Evolutionary conservation across 2,888 invertebrate genomes (phyloP).

Genomic region (Deroplatys truncata): DNA sequence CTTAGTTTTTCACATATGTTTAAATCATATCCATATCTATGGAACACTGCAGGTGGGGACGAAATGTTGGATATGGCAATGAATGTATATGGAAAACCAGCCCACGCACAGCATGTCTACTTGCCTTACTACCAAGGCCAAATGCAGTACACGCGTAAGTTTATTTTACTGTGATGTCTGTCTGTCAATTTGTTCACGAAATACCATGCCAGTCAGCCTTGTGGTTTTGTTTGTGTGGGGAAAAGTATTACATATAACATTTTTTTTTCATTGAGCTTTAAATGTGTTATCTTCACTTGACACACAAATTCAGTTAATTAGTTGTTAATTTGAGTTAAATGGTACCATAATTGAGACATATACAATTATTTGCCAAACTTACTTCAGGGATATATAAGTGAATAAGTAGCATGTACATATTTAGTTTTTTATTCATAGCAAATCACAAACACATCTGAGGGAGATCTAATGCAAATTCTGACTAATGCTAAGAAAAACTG

Average conservation of each 20-base stretch:
- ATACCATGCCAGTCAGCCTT: not conserved
- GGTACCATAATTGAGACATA: too few relatives aligned
- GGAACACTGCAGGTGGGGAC: conserved; percentile 37
- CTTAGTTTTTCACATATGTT: not conserved
- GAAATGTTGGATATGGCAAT: conserved; percentile 38
- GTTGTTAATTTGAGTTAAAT: not conserved
- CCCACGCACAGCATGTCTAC: conserved; percentile 52
- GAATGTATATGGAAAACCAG: conserved; percentile 48
- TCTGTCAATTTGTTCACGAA: not conserved
- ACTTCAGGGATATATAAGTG: too few relatives aligned
- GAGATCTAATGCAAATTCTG: too few relatives aligned
- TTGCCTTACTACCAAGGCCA: conserved; percentile 52
- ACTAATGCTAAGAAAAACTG: too few relatives aligned
- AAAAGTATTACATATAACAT: not conserved
- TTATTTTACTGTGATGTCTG: not conserved
- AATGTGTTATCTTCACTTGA: not conserved
- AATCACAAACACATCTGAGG: too few relatives aligned
- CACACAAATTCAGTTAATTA: not conserved
- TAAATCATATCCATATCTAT: conserved; percentile 3
- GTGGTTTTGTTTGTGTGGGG: not conserved
- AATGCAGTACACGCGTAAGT: conserved; percentile 41
- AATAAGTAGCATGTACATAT: too few relatives aligned
- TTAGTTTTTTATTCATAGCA: too few relatives aligned
- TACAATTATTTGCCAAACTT: too few relatives aligned
- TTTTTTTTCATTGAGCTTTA: not conserved